Conservation (phyloP, 2,888 invertebrate genomes). For the Coleophora flavipennella region DNA sequence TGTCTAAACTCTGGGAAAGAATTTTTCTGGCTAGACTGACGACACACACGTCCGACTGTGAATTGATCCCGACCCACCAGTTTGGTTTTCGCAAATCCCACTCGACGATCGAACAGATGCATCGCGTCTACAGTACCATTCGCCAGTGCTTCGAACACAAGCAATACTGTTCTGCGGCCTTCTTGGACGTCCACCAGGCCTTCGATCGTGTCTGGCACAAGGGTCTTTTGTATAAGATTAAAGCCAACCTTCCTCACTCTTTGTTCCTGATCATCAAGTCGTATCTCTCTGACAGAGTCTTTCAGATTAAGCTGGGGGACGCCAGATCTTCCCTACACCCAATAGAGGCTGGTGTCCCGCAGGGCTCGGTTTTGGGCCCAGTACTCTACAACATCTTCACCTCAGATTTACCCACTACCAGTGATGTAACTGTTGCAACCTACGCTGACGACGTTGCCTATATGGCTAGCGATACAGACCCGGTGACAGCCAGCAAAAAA, state of each 20-base stretch:
- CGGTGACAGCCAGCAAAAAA: background rate
- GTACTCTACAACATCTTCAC: slow-evolving; percentile 5
- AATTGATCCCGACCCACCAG: background rate
- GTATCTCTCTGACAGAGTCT: slow-evolving; percentile 3
- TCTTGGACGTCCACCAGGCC: slow-evolving; percentile 17
- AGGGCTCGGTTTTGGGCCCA: slow-evolving; percentile 7
- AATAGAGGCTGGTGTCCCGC: slow-evolving; percentile 3
- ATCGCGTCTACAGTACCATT: background rate
- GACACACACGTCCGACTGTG: too few species aligned
- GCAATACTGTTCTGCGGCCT: slow-evolving; percentile 16
- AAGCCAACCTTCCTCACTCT: slow-evolving; percentile 7
- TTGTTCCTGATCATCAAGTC: background rate
- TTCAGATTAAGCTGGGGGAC: slow-evolving; percentile 1
- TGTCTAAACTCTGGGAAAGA: slow-evolving; percentile 4
- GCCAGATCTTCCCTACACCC: background rate
- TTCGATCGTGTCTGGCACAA: slow-evolving; percentile 20
- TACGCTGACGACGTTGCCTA: slow-evolving; percentile 12
- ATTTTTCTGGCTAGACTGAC: background rate
- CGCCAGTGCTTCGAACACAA: slow-evolving; percentile 11
- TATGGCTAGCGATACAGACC: slow-evolving; percentile 3
- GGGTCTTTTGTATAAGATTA: slow-evolving; percentile 15
- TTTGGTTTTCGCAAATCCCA: background rate
- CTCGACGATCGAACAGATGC: background rate
- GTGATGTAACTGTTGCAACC: slow-evolving; percentile 5
- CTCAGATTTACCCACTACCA: slow-evolving; percentile 3